These are phyloP conservation scores for Cyprinella venusta DNA, from an alignment of 2,797 vertebrate species.

Conservation along the genomic window DNA sequence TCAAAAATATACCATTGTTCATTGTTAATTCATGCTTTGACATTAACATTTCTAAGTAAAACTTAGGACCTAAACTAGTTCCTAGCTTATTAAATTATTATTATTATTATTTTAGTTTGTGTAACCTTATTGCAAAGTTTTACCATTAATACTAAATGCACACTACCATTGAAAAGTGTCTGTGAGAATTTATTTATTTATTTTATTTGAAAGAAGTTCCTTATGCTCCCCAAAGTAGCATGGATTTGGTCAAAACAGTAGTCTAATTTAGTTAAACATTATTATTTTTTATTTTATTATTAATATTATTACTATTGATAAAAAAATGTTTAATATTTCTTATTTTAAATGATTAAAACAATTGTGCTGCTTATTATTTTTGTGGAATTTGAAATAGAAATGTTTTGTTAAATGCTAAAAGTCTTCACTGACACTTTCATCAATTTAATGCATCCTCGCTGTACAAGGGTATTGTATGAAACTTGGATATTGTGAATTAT, in stretches of 20 bases:
- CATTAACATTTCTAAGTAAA: background rate
- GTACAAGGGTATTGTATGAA: background rate
- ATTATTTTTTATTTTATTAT: background rate
- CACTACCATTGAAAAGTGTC: too few relatives aligned
- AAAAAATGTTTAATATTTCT: background rate
- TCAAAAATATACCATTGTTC: background rate
- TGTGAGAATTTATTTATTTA: too few relatives aligned
- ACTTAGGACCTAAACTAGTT: background rate
- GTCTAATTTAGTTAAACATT: background rate
- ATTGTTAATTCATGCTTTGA: background rate
- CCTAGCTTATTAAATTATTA: background rate
- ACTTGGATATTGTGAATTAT: background rate
- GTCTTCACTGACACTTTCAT: background rate
- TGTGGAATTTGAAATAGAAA: background rate
- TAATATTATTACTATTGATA: background rate
- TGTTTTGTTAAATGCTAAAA: background rate
- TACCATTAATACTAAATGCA: too few relatives aligned
- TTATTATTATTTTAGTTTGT: background rate
- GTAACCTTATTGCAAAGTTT: background rate
- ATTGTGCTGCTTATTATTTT: background rate
- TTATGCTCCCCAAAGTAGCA: background rate
- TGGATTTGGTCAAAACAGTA: background rate
- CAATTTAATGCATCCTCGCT: background rate
- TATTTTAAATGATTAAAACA: background rate
- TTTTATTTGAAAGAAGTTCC: background rate